These are phyloP conservation scores for Microdon myrmicae DNA, from an alignment of 2,888 invertebrate genomes.

Conservation along the genomic window DNA sequence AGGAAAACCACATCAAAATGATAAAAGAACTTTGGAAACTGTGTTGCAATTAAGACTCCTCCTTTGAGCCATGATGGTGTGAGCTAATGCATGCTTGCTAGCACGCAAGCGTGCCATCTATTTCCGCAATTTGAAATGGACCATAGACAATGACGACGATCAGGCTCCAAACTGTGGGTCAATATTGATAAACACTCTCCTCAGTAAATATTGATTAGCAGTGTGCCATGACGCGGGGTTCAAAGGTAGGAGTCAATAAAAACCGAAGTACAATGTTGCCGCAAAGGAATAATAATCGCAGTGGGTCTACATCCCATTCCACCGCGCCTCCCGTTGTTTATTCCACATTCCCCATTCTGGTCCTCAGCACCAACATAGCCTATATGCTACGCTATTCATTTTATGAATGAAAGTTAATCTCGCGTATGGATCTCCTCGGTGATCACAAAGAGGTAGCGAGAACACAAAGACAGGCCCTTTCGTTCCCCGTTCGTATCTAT, in stretches of 20 bases:
- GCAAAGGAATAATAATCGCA: slow-evolving; percentile 22
- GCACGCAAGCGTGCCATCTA: slow-evolving; percentile 21
- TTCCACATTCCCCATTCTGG: not conserved
- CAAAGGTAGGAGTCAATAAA: slow-evolving; percentile 37
- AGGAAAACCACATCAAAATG: too few relatives aligned
- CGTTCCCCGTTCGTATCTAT: not conserved
- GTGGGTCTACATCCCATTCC: not conserved
- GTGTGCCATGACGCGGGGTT: slow-evolving; percentile 14
- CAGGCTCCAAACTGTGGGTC: slow-evolving; percentile 28
- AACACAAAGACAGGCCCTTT: too few relatives aligned
- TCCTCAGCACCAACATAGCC: not conserved
- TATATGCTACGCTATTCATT: slow-evolving; percentile 14
- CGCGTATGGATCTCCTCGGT: slow-evolving; percentile 14
- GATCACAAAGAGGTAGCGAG: not conserved
- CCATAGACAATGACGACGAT: slow-evolving; percentile 32
- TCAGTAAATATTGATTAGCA: slow-evolving; percentile 32
- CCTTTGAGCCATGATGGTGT: slow-evolving; percentile 13
- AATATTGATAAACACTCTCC: slow-evolving; percentile 47
- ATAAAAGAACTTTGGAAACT: slow-evolving; percentile 4
- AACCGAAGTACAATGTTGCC: slow-evolving; percentile 35
- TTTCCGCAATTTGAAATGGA: slow-evolving; percentile 49
- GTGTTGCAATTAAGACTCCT: slow-evolving; percentile 22
- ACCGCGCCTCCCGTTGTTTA: not conserved
- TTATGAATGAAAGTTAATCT: slow-evolving; percentile 49
- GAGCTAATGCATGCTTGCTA: not conserved